Evolutionary conservation across 2,888 invertebrate genomes (phyloP).

Genomic region (Apocheima hispidaria): DNA sequence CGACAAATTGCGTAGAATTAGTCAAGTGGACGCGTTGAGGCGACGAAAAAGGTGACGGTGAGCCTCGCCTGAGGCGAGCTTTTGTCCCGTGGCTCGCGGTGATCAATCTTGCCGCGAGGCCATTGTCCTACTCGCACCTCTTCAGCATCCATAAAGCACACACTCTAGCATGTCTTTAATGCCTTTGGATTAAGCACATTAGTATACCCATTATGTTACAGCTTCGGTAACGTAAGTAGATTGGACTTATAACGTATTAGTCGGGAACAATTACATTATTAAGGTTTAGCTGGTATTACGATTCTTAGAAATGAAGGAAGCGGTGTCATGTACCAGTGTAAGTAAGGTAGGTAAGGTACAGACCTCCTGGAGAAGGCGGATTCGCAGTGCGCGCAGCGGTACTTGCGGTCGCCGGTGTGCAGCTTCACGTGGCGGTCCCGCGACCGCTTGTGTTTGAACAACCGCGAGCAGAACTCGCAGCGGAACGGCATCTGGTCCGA

Average conservation of each 20-base stretch:
- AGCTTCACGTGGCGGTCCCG: constrained; percentile 97
- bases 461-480: constrained; percentile 95
- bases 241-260: constrained; percentile 22
- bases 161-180: constrained; percentile 52
- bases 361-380: constrained; percentile 97
- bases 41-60: constrained; percentile 85
- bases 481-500: constrained; percentile 96
- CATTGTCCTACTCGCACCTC: constrained; percentile 75
- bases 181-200: constrained; percentile 63
- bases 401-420: constrained; percentile 96
- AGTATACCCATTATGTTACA: constrained; percentile 56
- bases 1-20: constrained; percentile 84
- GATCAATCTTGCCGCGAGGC: constrained; percentile 73
- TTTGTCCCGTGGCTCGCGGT: constrained; percentile 65
- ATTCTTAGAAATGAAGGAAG: constrained; percentile 4
- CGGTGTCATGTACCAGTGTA: not conserved
- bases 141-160: constrained; percentile 59
- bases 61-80: constrained; percentile 61
- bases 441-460: constrained; percentile 97
- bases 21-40: constrained; percentile 82
- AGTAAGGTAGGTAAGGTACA: constrained; percentile 36
- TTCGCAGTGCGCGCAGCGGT: constrained; percentile 96
- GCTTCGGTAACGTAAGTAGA: constrained; percentile 32
- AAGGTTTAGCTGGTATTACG: constrained; percentile 14
- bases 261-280: constrained; percentile 13